These are phyloP conservation scores for Tetramorium parvispinum DNA, from an alignment of 1,140 invertebrate species.

Conservation along the genomic window DNA sequence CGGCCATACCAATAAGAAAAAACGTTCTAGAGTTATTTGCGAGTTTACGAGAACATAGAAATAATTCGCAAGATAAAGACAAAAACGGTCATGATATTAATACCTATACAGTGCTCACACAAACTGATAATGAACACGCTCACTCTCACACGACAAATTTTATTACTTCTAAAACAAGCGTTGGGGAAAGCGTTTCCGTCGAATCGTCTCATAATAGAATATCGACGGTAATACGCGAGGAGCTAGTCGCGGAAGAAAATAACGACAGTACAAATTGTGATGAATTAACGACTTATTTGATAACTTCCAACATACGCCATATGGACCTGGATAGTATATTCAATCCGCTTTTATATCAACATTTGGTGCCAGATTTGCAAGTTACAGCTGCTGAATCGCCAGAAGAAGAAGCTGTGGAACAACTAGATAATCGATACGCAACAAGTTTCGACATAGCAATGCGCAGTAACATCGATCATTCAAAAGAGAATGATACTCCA, in stretches of 20 bases:
- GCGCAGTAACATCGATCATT: conserved; percentile 71
- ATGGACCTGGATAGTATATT: conserved; percentile 76
- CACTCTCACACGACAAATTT: background rate
- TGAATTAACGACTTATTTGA: conserved; percentile 79
- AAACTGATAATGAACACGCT: conserved; percentile 66
- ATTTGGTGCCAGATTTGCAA: conserved; percentile 77
- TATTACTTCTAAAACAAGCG: background rate
- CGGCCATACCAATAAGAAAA: conserved; percentile 71
- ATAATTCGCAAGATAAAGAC: conserved; percentile 63
- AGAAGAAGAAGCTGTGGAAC: conserved; percentile 77
- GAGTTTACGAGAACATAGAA: conserved; percentile 66
- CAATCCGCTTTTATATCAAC: conserved; percentile 81
- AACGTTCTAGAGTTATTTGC: conserved; percentile 77
- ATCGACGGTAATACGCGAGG: conserved; percentile 79
- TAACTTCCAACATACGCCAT: conserved; percentile 80
- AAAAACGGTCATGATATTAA: conserved; percentile 67
- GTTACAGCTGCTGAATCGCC: conserved; percentile 57
- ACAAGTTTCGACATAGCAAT: conserved; percentile 74
- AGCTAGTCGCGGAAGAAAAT: conserved; percentile 79
- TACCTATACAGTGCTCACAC: conserved; percentile 68
- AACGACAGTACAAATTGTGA: conserved; percentile 74
- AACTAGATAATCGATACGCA: conserved; percentile 79
- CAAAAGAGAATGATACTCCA: conserved; percentile 55
- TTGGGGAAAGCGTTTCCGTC: background rate
- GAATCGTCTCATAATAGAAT: conserved; percentile 72